Percentiles rank a stretch among this genome's conserved stretches.
These are phyloP conservation scores for western clawed frog (Xenopus tropicalis) DNA, from an alignment of 2,113 vertebrate species.

Conservation along the genomic window UCB_Xtro_10.0 CM004443.2:62462001-62462500, in stretches of 20 bases:
- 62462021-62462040: slow-evolving; percentile 26
- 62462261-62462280: background rate
- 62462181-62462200: background rate
- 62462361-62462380: too few relatives aligned
- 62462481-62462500: too few relatives aligned
- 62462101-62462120: background rate
- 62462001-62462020: slow-evolving; percentile 20
- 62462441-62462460: too few relatives aligned
- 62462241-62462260: slow-evolving; percentile 17
- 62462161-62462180: background rate
- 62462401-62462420: too few relatives aligned
- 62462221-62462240: slow-evolving; percentile 10
- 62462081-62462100: background rate
- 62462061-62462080: background rate
- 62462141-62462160: background rate
- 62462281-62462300: too few relatives aligned
- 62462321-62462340: too few relatives aligned
- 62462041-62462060: slow-evolving; percentile 3
- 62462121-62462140: background rate
- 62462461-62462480: too few relatives aligned
- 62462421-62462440: too few relatives aligned
- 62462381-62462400: too few relatives aligned
- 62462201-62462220: slow-evolving; percentile 15
- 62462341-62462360: too few relatives aligned
- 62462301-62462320: too few relatives aligned